Conservation (phyloP, 1,140 invertebrate genomes). For the Portunus trituberculatus region DNA sequence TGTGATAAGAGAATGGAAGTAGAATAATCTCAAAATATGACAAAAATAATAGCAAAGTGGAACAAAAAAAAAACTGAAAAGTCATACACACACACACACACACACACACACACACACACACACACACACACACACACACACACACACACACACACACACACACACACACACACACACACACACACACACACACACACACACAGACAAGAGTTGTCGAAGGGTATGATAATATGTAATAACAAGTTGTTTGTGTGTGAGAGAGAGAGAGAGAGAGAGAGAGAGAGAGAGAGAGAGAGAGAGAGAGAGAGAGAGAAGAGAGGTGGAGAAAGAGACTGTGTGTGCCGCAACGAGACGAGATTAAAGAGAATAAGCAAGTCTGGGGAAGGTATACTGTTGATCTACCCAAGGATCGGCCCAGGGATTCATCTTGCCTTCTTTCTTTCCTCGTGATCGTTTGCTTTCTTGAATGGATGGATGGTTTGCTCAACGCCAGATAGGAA, state of each 20-base stretch:
- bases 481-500: too few species aligned
- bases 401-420: not conserved
- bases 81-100: too few species aligned
- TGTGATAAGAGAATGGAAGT: not conserved
- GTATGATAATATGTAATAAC: not conserved
- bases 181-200: slow-evolving; percentile 1
- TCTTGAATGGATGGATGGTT: too few species aligned
- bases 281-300: too few species aligned
- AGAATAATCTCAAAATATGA: too few species aligned
- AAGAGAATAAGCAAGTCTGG: not conserved
- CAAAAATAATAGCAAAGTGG: too few species aligned
- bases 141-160: not conserved
- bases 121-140: slow-evolving; percentile 18
- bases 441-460: not conserved
- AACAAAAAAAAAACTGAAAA: too few species aligned
- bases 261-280: too few species aligned
- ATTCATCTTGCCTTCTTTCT: not conserved
- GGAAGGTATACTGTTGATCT: not conserved
- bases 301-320: too few species aligned
- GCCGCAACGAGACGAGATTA: not conserved
- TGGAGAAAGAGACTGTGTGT: too few species aligned
- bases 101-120: slow-evolving; percentile 27
- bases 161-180: slow-evolving; percentile 37
- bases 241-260: not conserved
- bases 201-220: not conserved